A percentile compares a stretch with the other conserved stretches of the same genome.
These are phyloP conservation scores for Spodoptera littoralis DNA, from an alignment of 2,888 invertebrate species.

Conservation along the genomic window DNA sequence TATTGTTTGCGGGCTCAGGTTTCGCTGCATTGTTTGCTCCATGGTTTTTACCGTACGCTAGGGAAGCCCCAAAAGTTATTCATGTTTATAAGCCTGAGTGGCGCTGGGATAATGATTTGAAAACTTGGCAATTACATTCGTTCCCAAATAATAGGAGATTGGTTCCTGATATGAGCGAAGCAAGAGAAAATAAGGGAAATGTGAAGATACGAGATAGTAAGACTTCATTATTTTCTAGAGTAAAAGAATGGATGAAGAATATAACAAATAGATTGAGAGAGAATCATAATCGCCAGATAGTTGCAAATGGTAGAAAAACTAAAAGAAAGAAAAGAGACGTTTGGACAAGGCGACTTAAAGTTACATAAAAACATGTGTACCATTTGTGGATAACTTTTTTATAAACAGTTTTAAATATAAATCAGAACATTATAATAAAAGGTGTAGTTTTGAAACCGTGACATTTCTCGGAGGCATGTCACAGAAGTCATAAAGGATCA, in stretches of 20 bases:
- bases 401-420: no score
- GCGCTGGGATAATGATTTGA: constrained; percentile 89
- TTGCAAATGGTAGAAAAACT: constrained; percentile 64
- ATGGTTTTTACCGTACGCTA: constrained; percentile 88
- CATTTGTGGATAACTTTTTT: no score
- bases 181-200: constrained; percentile 56
- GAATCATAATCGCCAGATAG: constrained; percentile 19
- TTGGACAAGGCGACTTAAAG: constrained; percentile 71
- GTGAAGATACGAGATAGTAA: constrained; percentile 48
- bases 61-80: constrained; percentile 79
- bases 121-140: constrained; percentile 85
- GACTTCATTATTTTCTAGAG: constrained; percentile 65
- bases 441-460: no score
- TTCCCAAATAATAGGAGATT: constrained; percentile 75
- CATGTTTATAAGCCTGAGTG: constrained; percentile 84
- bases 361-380: constrained; percentile 16
- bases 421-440: no score
- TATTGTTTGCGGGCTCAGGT: constrained; percentile 90
- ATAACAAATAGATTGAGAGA: constrained; percentile 62
- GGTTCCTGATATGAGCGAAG: constrained; percentile 42
- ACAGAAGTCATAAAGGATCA: no score
- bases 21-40: constrained; percentile 90
- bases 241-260: constrained; percentile 72
- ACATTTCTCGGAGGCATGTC: no score
- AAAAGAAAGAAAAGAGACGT: constrained; percentile 75